Conservation (phyloP, 2,888 invertebrate species). For the Drosophila subsilvestris region DNA sequence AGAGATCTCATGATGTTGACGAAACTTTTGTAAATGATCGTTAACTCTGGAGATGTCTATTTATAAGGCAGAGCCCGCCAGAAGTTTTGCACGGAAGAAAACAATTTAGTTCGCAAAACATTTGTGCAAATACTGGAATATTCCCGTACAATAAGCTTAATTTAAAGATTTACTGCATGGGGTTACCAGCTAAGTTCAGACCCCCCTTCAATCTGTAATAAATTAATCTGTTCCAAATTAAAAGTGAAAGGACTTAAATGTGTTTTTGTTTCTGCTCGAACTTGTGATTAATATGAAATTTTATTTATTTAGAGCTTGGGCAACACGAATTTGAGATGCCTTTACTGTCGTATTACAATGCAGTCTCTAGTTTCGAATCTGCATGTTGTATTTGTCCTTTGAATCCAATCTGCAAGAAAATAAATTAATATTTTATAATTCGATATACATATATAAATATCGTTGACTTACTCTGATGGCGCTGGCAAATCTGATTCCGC, state of each 20-base stretch:
- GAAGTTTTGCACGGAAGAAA: not conserved
- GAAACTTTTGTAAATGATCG: slow-evolving; percentile 1
- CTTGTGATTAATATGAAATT: slow-evolving; percentile 15
- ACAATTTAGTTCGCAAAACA: not conserved
- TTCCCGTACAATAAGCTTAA: not conserved
- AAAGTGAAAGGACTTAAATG: too few relatives aligned
- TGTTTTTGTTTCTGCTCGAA: too few relatives aligned
- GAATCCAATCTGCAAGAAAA: slow-evolving; percentile 17
- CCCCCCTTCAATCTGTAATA: too few relatives aligned
- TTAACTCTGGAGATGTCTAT: not conserved
- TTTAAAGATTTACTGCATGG: too few relatives aligned
- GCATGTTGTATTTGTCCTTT: not conserved
- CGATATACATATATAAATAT: too few relatives aligned
- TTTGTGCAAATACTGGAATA: slow-evolving; percentile 10
- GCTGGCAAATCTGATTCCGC: slow-evolving; percentile 19
- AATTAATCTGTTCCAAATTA: too few relatives aligned
- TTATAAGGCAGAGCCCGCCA: slow-evolving; percentile 13
- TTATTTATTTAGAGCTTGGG: not conserved
- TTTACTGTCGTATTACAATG: not conserved
- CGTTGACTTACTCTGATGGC: slow-evolving; percentile 17
- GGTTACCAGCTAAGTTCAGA: too few relatives aligned
- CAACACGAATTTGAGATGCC: not conserved
- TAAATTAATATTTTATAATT: not conserved
- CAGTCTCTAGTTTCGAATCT: not conserved
- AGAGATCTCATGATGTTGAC: slow-evolving; percentile 20